phyloP scores from a whole-genome alignment of 2,888 invertebrate genomes.

The Yponomeuta evonymella region DNA sequence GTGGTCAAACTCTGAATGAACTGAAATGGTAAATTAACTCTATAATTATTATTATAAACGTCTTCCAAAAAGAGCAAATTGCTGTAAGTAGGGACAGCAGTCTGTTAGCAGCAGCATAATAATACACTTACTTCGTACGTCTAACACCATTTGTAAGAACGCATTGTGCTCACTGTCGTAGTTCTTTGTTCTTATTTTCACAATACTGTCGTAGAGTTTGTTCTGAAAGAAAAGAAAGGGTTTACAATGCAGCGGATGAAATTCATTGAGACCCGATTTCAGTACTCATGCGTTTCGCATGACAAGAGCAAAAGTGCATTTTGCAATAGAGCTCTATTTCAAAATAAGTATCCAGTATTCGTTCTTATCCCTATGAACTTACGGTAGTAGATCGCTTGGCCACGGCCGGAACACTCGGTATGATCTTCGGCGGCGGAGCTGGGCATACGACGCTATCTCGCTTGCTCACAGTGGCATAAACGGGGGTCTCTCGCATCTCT shows the following conservation, averaged over 20 bases:
- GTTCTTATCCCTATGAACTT: slow-evolving; percentile 24
- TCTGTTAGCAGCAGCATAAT: no score
- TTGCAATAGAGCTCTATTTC: background rate
- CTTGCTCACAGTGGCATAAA: slow-evolving; percentile 62
- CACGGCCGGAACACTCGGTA: slow-evolving; percentile 55
- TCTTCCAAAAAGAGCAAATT: no score
- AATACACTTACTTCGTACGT: slow-evolving; percentile 72
- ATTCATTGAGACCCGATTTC: no score
- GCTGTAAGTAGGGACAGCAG: no score
- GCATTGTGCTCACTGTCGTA: slow-evolving; percentile 87
- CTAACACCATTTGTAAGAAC: slow-evolving; percentile 88
- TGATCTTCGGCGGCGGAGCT: slow-evolving; percentile 65
- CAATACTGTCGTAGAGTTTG: slow-evolving; percentile 84
- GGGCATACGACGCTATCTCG: slow-evolving; percentile 52
- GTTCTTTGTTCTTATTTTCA: slow-evolving; percentile 78
- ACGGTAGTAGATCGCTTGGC: slow-evolving; percentile 60
- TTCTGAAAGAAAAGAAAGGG: slow-evolving; percentile 53
- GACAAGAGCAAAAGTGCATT: background rate
- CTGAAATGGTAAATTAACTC: no score
- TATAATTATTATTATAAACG: no score
- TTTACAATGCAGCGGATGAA: no score
- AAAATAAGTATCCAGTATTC: background rate
- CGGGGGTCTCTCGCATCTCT: slow-evolving; percentile 61
- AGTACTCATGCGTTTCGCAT: no score
- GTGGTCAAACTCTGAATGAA: no score